phyloP scores from a whole-genome alignment of 2,797 vertebrate genomes.

The Fratercula arctica region DNA sequence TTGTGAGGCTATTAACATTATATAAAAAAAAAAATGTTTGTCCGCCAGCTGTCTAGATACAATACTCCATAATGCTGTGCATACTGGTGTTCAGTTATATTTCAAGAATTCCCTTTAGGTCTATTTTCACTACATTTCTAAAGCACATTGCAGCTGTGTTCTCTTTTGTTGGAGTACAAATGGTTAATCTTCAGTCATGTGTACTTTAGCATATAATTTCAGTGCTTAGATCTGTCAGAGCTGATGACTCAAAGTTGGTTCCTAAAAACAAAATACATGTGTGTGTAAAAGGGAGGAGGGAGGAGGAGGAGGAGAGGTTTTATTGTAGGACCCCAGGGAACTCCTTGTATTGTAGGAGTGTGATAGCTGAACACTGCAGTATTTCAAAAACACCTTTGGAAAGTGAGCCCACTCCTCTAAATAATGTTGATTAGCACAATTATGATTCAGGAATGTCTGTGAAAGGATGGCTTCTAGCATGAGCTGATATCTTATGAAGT shows the following conservation, averaged over 20 bases:
- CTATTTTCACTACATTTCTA: not conserved
- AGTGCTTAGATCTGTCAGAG: constrained; percentile 16
- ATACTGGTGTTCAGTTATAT: not conserved
- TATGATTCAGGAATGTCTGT: constrained; percentile 39
- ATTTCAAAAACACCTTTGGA: constrained; percentile 67
- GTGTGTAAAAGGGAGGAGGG: not conserved
- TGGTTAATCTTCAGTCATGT: constrained; percentile 39
- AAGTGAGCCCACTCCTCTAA: constrained; percentile 11
- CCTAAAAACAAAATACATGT: constrained; percentile 17
- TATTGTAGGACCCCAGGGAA: constrained; percentile 42
- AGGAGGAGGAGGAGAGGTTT: constrained; percentile 8
- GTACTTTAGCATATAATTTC: constrained; percentile 37
- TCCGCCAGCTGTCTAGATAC: not conserved
- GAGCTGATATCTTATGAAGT: constrained; percentile 43
- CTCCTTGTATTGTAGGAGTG: constrained; percentile 32
- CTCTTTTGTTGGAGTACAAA: not conserved
- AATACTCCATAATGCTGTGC: not conserved
- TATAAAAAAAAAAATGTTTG: not conserved
- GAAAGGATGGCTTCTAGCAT: not conserved
- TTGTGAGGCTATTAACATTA: not conserved
- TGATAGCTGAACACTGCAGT: constrained; percentile 61
- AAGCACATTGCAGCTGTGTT: not conserved
- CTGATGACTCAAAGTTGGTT: constrained; percentile 29
- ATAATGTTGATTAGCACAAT: constrained; percentile 47
- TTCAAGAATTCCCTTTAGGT: not conserved